phyloP scores from a whole-genome alignment of 1,140 invertebrate genomes.

The Leptinotarsa texana region DNA sequence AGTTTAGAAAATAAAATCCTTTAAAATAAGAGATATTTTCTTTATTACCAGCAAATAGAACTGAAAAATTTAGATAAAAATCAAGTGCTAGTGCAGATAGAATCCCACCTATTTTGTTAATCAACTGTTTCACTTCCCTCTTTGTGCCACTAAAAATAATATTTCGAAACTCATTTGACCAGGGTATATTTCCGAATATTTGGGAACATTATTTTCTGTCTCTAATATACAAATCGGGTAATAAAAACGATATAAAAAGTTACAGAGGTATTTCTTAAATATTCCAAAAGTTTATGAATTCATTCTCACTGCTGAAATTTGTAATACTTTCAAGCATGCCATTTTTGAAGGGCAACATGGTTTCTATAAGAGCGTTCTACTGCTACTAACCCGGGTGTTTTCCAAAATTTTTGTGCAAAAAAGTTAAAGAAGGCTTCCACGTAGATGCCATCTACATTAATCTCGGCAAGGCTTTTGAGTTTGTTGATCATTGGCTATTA shows the following conservation, averaged over 20 bases:
- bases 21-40: no score
- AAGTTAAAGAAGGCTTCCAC: neutral
- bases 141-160: no score
- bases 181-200: no score
- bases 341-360: neutral
- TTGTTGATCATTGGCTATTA: neutral
- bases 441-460: neutral
- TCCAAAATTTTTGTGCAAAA: neutral
- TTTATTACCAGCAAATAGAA: neutral
- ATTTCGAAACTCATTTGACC: no score
- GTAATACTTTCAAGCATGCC: neutral
- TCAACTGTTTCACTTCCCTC: no score
- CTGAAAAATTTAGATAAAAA: no score
- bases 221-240: neutral
- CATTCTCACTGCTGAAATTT: neutral
- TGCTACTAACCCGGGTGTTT: neutral
- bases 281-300: constrained; percentile 11
- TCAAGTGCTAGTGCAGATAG: no score
- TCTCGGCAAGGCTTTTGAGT: constrained; percentile 8
- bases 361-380: neutral
- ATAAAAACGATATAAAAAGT: neutral
- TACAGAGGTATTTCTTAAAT: neutral
- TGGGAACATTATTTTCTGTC: no score
- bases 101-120: no score
- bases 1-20: no score